phyloP scores from a whole-genome alignment of 2,797 vertebrate species.

The Heliangelus exortis region DNA sequence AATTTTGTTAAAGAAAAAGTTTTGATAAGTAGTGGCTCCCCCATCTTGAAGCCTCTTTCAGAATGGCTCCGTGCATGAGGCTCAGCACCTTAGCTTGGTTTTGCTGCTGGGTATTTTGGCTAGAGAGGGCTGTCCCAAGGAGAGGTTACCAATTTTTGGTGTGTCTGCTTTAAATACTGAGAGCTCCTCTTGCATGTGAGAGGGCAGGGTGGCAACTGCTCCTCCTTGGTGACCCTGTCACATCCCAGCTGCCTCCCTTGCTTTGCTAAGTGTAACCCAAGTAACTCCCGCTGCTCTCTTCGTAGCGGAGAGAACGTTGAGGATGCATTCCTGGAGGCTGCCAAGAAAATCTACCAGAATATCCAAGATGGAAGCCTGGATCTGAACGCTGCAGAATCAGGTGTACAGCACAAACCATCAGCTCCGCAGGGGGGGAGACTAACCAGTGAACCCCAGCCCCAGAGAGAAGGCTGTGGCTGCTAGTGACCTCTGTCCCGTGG shows the following conservation, averaged over 20 bases:
- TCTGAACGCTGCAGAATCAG: slow-evolving; percentile 95
- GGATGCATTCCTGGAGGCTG: slow-evolving; percentile 96
- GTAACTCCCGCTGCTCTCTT: slow-evolving; percentile 38
- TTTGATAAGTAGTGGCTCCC: accelerated
- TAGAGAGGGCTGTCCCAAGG: background rate
- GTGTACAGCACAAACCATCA: slow-evolving; percentile 98
- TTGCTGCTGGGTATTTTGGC: background rate
- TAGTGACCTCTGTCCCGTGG: slow-evolving; percentile 85
- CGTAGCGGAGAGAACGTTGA: slow-evolving; percentile 95
- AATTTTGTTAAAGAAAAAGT: background rate
- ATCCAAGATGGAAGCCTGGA: slow-evolving; percentile 98
- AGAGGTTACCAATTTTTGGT: accelerated
- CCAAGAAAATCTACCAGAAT: slow-evolving; percentile 99
- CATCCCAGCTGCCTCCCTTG: background rate
- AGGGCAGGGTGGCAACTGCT: background rate
- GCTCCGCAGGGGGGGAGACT: slow-evolving; percentile 95
- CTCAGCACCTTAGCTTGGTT: accelerated
- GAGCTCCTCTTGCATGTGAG: accelerated
- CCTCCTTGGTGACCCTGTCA: background rate
- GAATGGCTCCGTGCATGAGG: accelerated
- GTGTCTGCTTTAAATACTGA: accelerated
- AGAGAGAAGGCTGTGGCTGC: slow-evolving; percentile 98
- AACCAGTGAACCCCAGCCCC: slow-evolving; percentile 98
- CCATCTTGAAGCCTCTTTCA: background rate
- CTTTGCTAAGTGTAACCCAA: background rate